Evolutionary conservation across 2,113 vertebrate genomes (phyloP).

Genomic region (Rhinopomastus cyanomelas): DNA sequence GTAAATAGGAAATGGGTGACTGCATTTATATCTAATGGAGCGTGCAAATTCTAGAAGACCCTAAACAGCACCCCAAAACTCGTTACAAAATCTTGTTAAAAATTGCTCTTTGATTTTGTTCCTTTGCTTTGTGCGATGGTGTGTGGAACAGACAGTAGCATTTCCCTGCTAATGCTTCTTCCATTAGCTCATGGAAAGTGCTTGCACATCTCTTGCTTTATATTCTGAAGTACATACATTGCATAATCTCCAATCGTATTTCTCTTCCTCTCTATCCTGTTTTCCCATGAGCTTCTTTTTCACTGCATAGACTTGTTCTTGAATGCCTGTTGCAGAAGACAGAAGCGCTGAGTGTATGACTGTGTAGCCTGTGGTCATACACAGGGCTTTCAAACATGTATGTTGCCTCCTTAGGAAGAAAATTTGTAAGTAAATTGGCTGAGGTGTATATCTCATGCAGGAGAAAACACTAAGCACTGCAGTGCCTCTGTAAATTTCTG

Average conservation of each 20-base stretch:
- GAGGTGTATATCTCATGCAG: background rate
- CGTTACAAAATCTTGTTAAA: background rate
- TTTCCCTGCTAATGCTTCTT: background rate
- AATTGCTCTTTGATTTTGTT: background rate
- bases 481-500: background rate
- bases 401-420: background rate
- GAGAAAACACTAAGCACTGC: background rate
- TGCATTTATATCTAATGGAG: background rate
- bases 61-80: background rate
- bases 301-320: background rate
- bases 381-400: background rate
- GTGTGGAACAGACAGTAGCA: background rate
- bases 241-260: background rate
- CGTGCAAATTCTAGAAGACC: background rate
- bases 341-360: background rate
- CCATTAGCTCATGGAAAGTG: background rate
- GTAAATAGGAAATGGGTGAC: background rate
- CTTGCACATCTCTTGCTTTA: background rate
- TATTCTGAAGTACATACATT: background rate
- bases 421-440: background rate
- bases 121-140: background rate
- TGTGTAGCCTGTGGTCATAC: background rate
- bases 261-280: background rate
- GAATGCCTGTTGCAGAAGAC: background rate
- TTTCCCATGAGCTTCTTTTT: background rate